Evolutionary conservation across 2,797 vertebrate genomes (phyloP).

Genomic region (Acrocephalus scirpaceus): DNA sequence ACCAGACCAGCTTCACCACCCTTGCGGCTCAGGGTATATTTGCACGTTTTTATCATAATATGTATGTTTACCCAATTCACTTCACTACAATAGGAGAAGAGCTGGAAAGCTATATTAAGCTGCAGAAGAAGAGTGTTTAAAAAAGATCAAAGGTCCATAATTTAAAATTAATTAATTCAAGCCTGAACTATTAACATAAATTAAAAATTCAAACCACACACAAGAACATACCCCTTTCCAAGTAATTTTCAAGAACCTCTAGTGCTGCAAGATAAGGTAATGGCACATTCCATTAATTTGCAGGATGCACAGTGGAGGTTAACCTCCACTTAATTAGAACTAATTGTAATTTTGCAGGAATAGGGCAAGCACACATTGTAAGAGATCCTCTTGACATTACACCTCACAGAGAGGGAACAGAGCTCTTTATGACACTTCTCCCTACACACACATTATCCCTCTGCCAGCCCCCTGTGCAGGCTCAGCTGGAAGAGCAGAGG

Average conservation of each 20-base stretch:
- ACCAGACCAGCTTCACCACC: not conserved
- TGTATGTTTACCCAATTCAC: not conserved
- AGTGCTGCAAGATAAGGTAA: slow-evolving; percentile 33
- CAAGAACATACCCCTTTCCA: slow-evolving; percentile 5
- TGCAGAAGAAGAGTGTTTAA: not conserved
- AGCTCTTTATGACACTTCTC: not conserved
- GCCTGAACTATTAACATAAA: slow-evolving; percentile 25
- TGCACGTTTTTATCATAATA: not conserved
- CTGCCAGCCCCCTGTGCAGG: not conserved
- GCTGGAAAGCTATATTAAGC: not conserved
- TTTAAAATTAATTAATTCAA: slow-evolving; percentile 33
- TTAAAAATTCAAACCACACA: slow-evolving; percentile 43
- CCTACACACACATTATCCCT: not conserved
- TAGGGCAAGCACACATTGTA: not conserved
- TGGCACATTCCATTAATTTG: slow-evolving; percentile 25
- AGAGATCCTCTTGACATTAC: not conserved
- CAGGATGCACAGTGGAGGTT: slow-evolving; percentile 32
- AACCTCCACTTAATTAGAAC: slow-evolving; percentile 63
- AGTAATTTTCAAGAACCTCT: slow-evolving; percentile 35
- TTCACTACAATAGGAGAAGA: not conserved
- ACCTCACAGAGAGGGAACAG: not conserved
- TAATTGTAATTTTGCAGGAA: slow-evolving; percentile 36
- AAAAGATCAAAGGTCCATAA: not conserved
- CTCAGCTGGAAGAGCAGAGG: not conserved
- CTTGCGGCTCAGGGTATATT: not conserved